Evolutionary conservation across 1,140 invertebrate species (phyloP).

Genomic region (Drosophila willistoni): DNA sequence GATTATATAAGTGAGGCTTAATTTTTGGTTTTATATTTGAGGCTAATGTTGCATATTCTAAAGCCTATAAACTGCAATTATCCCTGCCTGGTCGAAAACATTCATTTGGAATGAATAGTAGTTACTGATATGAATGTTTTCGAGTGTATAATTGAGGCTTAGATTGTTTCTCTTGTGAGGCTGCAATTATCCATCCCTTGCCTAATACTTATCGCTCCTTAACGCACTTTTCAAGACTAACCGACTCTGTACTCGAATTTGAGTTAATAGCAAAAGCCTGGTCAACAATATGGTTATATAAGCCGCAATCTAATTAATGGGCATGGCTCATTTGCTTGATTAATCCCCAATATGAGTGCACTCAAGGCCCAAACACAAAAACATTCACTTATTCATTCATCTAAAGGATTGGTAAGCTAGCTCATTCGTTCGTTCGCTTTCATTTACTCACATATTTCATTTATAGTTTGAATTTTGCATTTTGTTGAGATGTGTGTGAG

Average conservation of each 20-base stretch:
- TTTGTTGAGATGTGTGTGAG: not conserved
- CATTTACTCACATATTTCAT: conserved; percentile 59
- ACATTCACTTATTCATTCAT: conserved; percentile 13
- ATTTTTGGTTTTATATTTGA: no score
- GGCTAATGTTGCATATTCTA: no score
- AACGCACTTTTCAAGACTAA: no score
- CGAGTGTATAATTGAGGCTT: no score
- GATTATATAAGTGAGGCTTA: no score
- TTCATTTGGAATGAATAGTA: no score
- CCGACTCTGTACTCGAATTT: not conserved
- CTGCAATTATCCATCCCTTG: no score
- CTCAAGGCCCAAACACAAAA: conserved; percentile 9
- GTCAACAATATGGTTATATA: not conserved
- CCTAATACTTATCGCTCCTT: no score
- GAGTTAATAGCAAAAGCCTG: not conserved
- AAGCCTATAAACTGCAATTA: no score
- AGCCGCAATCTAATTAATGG: conserved; percentile 7
- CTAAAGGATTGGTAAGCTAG: conserved; percentile 13
- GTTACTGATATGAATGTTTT: no score
- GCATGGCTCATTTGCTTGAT: conserved; percentile 30
- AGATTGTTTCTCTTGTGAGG: no score
- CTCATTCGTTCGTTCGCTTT: conserved; percentile 42
- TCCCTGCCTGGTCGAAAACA: no score
- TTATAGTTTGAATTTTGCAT: conserved; percentile 39
- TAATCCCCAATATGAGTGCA: conserved; percentile 43